Conservation (phyloP, 2,888 invertebrate species). For the Adineta ricciae region DNA sequence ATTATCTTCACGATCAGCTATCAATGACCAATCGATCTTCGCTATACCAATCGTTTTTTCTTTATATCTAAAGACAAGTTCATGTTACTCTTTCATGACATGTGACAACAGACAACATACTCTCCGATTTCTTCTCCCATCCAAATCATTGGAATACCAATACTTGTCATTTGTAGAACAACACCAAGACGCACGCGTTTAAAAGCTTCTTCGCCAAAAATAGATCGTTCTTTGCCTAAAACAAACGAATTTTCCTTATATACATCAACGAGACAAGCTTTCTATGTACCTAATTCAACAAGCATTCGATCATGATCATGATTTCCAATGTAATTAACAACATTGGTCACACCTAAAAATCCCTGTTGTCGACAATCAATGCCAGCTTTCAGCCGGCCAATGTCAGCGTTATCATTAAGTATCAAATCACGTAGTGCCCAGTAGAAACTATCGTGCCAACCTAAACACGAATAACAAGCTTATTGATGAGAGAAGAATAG, state of each 20-base stretch:
- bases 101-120: not conserved
- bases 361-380: conserved; percentile 16
- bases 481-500: not conserved
- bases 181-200: not conserved
- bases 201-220: conserved; percentile 12
- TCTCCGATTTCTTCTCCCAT: conserved; percentile 19
- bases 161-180: not conserved
- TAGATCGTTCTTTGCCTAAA: not conserved
- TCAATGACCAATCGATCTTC: conserved; percentile 2
- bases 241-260: too few species aligned
- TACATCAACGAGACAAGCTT: not conserved
- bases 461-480: not conserved
- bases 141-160: conserved; percentile 22
- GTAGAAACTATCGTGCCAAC: conserved; percentile 9
- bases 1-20: not conserved
- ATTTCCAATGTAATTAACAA: conserved; percentile 18
- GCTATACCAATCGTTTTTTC: not conserved
- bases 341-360: conserved; percentile 1
- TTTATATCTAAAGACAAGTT: not conserved
- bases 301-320: conserved; percentile 20
- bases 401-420: not conserved
- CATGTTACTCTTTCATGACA: not conserved
- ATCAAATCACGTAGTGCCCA: not conserved
- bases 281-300: not conserved
- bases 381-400: not conserved